A percentile compares a stretch with the other conserved stretches of the same genome.
These are phyloP conservation scores for Pocillopora meandrina DNA, from an alignment of 92 coral and sea anemone species.

Conservation along the genomic window DNA sequence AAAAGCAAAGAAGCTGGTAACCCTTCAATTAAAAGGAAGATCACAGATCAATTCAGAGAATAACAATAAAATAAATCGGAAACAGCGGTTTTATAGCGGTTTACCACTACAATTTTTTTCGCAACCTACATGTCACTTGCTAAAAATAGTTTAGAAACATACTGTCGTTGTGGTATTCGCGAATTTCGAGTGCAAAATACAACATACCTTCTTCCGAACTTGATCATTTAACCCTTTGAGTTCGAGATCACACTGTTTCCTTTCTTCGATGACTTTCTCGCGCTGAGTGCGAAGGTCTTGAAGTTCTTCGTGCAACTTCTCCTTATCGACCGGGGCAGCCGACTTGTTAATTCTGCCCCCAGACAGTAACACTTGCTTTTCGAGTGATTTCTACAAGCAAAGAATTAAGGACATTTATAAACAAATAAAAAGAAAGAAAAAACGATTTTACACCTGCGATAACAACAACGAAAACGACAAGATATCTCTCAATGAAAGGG, in stretches of 20 bases:
- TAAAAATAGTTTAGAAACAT: background rate
- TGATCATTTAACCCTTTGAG: slow-evolving; percentile 68
- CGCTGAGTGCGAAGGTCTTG: slow-evolving; percentile 61
- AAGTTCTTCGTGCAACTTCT: slow-evolving; percentile 66
- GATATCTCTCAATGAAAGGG: background rate
- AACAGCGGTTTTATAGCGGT: background rate
- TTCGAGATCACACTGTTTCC: slow-evolving; percentile 84
- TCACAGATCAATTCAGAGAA: too few relatives aligned
- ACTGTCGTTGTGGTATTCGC: background rate
- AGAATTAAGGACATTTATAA: slow-evolving; percentile 3
- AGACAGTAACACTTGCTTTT: slow-evolving; percentile 11
- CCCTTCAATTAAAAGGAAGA: too few relatives aligned
- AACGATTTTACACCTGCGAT: background rate
- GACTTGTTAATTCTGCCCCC: too few relatives aligned
- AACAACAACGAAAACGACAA: background rate
- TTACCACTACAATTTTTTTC: too few relatives aligned
- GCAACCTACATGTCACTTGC: background rate
- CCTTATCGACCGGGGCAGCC: slow-evolving; percentile 45
- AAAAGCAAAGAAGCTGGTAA: too few relatives aligned
- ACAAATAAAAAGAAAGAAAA: background rate
- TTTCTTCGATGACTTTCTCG: slow-evolving; percentile 70
- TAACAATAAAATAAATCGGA: background rate
- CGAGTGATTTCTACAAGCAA: slow-evolving; percentile 23
- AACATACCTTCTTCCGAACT: slow-evolving; percentile 17
- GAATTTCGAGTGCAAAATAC: slow-evolving; percentile 30